Evolutionary conservation across 1,140 invertebrate genomes (phyloP), one percentile per base, ranked within the genome.

Genomic region (Drosophila littoralis): DNA sequence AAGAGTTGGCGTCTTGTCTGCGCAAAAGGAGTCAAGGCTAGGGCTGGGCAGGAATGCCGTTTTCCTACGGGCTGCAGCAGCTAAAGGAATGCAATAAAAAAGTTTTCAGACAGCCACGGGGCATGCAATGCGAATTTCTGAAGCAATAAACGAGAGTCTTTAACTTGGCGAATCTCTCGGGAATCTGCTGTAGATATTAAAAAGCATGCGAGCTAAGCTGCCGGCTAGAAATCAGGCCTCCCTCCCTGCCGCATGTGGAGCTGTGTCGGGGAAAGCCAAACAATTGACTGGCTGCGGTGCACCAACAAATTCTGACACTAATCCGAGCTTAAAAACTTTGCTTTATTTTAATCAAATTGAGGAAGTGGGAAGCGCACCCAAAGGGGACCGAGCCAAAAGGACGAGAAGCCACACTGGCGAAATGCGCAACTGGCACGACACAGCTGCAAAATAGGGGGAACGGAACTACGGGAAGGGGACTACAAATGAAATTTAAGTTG

Each of bases 321-420:
- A 90, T 90, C 86, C 74, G 43, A 67, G 82, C 88, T 90, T 91
- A 91, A 80, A 75, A 91, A 90, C 88, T 90, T 79, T 79, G 74
- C 83, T 90, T 90, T 90, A 86, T 88, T 90, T 88, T 91, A 88
- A 81, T 88, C 77, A 88, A 90, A 90, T 77, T 67, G 78, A 45
- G 15, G 9, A 33, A 55, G 50, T 36, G 22, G 22, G 36, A 46
- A 55, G 52, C 35, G 48, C 43, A 35, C 17, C 50, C 13, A 17
- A 43, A 22, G 2, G 22, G 3, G 22, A 22, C 2, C 1, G 22
- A 22, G 8, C 12, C 33, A 46, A 69, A 71, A 54, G 59, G 58
- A 69, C 38, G 54, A 48, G 82, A 85, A 85, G 77, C 81, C 81
- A 84, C 81, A 84, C 77, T 84, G 75, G 67, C 55, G 48, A 77